phyloP scores from a whole-genome alignment of 2,113 vertebrate species.

The Numida meleagris region DNA sequence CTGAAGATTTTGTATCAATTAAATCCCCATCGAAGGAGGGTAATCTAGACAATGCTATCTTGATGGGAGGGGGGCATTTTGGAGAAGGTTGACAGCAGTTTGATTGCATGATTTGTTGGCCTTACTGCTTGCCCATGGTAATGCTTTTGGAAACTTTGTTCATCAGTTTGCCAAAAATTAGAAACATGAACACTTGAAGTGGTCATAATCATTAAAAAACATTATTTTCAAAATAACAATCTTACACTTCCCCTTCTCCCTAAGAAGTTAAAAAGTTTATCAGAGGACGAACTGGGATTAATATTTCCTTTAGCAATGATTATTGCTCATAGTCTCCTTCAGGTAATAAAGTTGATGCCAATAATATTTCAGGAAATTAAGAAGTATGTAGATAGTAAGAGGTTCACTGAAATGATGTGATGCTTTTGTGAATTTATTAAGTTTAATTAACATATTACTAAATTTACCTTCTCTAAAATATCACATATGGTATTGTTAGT shows the following conservation, averaged over 20 bases:
- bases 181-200: neutral
- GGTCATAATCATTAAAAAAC: neutral
- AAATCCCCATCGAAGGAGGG: neutral
- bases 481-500: neutral
- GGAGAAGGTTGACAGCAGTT: neutral
- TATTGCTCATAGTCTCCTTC: neutral
- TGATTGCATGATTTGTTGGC: neutral
- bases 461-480: neutral
- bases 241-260: neutral
- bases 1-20: neutral
- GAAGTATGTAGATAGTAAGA: neutral
- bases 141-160: neutral
- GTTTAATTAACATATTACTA: neutral
- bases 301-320: neutral
- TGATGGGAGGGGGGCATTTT: neutral
- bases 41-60: neutral
- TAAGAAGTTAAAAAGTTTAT: neutral
- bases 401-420: neutral
- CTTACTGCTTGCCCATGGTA: neutral
- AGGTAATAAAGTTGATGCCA: neutral
- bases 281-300: neutral
- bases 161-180: neutral
- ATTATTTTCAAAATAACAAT: neutral
- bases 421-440: neutral
- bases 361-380: neutral